Evolutionary conservation across 2,888 invertebrate genomes (phyloP).

Genomic region (Chaitophorus viminalis): DNA sequence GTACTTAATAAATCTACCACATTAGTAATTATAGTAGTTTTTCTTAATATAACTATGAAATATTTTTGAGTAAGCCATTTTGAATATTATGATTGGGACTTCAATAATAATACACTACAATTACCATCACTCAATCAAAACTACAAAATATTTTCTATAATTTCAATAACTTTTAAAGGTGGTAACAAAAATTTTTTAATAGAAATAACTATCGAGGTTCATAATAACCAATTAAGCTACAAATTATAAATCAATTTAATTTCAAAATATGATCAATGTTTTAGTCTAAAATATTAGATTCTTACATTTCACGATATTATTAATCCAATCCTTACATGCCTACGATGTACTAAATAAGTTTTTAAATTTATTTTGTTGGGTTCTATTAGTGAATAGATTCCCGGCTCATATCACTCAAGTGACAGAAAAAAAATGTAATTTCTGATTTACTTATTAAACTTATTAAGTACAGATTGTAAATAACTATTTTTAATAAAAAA

Average conservation of each 20-base stretch:
- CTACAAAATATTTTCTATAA: neutral
- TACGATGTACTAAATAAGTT: too few relatives aligned
- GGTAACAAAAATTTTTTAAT: neutral
- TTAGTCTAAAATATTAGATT: too few relatives aligned
- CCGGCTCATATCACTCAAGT: too few relatives aligned
- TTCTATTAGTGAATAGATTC: too few relatives aligned
- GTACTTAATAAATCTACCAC: too few relatives aligned
- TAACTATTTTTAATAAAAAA: too few relatives aligned
- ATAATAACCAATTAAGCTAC: neutral
- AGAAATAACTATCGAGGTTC: neutral
- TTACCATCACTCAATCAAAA: neutral
- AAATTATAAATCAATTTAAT: neutral
- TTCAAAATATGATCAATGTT: neutral
- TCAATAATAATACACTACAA: neutral
- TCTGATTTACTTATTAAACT: too few relatives aligned
- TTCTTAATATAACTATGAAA: neutral
- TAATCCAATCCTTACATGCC: too few relatives aligned
- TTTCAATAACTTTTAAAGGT: neutral
- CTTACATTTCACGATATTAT: too few relatives aligned
- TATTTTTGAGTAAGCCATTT: neutral
- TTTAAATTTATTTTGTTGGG: too few relatives aligned
- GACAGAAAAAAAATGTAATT: too few relatives aligned
- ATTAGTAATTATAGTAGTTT: neutral
- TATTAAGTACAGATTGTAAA: too few relatives aligned
- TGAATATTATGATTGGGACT: neutral